Evolutionary conservation across 2,113 vertebrate species (phyloP), one percentile per base, ranked within the genome.

Genomic region (Pachypanchax playfairii): DNA sequence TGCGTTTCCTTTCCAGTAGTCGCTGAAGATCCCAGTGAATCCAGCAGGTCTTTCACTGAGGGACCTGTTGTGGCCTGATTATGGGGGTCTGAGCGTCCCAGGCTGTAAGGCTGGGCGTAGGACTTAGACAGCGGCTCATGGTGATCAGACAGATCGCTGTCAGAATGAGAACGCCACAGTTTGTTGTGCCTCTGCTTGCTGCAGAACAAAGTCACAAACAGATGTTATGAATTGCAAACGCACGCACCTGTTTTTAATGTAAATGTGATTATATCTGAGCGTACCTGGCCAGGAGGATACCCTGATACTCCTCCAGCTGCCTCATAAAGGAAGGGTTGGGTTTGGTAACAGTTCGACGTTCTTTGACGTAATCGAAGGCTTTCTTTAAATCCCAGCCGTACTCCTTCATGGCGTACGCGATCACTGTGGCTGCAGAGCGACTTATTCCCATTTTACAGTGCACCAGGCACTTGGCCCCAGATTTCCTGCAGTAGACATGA

Each of bases 371-470:
- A 80, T 96, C 93, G 5, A 96, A 96, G 0, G 97, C 96, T 53
- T 92, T 91, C 47, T 95, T 94, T 88, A 99, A 89, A 73, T 96
- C 95, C 97, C 97, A 99, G 89, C 96, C 95, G 0, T 96, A 95
- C 26, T 99, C 97, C 88, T 99, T 99, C 97, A 99, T 99, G 68
- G 96, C 96, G 0, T 99, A 99, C 0, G 97, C 97, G 0, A 99
- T 98, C 72, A 99, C 97, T 0, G 97, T 99, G 88, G 97, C 98
- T 0, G 96, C 97, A 0, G 97, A 99, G 69, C 97, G 95, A 66
- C 97, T 99, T 76, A 99, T 94, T 0, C 97, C 97, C 97, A 98
- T 99, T 87, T 99, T 99, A 87, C 97, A 99, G 91, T 99, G 97
- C 82, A 99, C 97, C 75, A 99, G 92, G 83, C 97, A 99, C 87